These are phyloP conservation scores for Aix galericulata DNA, from an alignment of 2,113 vertebrate genomes.

Conservation along the genomic window DNA sequence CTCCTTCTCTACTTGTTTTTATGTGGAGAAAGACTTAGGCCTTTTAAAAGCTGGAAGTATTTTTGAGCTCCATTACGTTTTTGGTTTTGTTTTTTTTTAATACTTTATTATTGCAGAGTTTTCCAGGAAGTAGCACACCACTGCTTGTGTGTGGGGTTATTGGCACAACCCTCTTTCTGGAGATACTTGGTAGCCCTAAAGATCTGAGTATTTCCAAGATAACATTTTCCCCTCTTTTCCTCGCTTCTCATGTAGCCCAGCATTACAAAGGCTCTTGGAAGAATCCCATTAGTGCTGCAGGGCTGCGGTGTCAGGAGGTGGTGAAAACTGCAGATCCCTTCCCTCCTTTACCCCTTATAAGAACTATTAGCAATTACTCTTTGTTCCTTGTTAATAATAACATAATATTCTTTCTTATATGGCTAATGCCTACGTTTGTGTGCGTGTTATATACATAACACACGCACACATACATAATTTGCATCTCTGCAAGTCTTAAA, in stretches of 20 bases:
- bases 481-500: background rate
- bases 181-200: background rate
- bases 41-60: background rate
- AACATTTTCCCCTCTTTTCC: background rate
- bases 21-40: background rate
- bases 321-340: background rate
- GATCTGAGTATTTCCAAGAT: background rate
- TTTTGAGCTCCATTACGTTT: background rate
- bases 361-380: background rate
- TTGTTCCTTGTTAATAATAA: background rate
- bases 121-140: background rate
- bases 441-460: background rate
- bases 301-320: background rate
- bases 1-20: background rate
- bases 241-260: background rate
- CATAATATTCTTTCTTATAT: background rate
- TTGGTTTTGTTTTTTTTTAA: background rate
- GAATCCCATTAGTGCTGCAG: background rate
- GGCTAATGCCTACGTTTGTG: background rate
- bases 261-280: background rate
- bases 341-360: background rate
- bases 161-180: background rate
- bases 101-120: background rate
- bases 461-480: background rate
- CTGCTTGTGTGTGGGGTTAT: background rate